Percentiles rank a stretch among this genome's conserved stretches.
These are phyloP conservation scores for Amphiprion clarkii DNA, from an alignment of 2,797 vertebrate species.

Conservation along the genomic window DNA sequence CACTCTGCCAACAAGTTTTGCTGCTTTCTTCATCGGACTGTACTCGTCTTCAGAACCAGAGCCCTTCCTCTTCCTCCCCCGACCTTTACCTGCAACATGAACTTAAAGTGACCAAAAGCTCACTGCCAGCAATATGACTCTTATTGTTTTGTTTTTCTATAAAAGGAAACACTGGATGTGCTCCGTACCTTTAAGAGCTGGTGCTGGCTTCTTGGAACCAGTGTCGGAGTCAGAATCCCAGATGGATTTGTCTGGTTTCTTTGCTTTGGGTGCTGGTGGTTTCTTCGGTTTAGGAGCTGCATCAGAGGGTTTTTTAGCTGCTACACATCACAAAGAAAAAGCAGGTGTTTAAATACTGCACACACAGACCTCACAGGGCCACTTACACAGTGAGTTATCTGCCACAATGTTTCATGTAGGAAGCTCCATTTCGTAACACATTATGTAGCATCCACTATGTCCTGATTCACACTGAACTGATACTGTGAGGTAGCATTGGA, in stretches of 20 bases:
- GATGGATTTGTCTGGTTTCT: conserved; percentile 92
- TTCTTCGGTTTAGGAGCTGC: conserved; percentile 89
- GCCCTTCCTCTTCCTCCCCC: conserved; percentile 95
- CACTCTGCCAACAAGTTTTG: conserved; percentile 88
- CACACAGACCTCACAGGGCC: not conserved
- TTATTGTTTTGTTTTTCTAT: accelerated
- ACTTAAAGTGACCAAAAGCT: not conserved
- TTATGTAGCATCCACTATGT: not conserved
- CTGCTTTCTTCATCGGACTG: conserved; percentile 90
- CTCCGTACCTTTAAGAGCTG: conserved; percentile 88
- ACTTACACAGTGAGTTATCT: not conserved
- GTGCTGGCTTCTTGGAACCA: conserved; percentile 88
- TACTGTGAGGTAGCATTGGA: not conserved
- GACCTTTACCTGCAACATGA: conserved; percentile 88
- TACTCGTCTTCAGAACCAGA: conserved; percentile 95
- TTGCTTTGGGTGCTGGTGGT: conserved; percentile 89
- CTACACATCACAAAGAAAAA: conserved; percentile 28
- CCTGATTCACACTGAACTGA: not conserved
- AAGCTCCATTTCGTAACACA: too few species aligned
- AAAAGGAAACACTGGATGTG: accelerated
- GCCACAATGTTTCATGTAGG: too few species aligned
- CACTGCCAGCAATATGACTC: accelerated
- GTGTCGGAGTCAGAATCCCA: conserved; percentile 97
- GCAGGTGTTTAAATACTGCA: not conserved
- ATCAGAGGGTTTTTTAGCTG: conserved; percentile 89